A percentile compares a stretch with the other conserved stretches of the same genome.
Evolutionary conservation across 2,888 invertebrate genomes (phyloP).

Genomic region (Dermolepida albohirtum): DNA sequence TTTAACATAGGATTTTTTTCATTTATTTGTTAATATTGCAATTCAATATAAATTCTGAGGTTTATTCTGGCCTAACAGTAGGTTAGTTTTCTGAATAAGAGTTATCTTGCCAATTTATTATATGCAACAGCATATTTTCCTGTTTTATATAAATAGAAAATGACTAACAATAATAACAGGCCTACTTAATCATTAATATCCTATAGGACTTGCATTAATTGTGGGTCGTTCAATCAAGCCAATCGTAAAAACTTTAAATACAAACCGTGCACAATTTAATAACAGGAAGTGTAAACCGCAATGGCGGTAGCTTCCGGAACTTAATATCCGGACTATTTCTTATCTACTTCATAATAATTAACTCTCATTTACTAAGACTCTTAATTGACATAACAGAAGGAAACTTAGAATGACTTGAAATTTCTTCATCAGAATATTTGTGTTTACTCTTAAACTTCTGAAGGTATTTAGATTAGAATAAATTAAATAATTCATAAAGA

Average conservation of each 20-base stretch:
- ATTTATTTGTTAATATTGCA: no score
- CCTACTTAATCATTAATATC: no score
- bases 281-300: conserved; percentile 33
- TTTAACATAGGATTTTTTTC: no score
- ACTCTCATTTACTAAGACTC: conserved; percentile 27
- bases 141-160: conserved; percentile 3
- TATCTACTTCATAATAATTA: conserved; percentile 25
- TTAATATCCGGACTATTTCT: conserved; percentile 34
- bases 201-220: neutral
- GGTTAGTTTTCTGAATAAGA: no score
- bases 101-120: no score
- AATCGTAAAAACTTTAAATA: neutral
- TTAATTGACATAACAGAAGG: neutral
- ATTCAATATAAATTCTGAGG: no score
- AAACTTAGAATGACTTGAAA: neutral
- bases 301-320: conserved; percentile 30
- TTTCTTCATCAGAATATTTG: neutral
- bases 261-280: conserved; percentile 3
- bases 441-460: no score
- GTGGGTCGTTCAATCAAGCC: neutral
- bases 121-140: neutral
- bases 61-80: no score
- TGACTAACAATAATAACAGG: neutral
- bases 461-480: neutral
- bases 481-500: neutral